Percentiles rank a stretch among this genome's conserved stretches.
phyloP scores from a whole-genome alignment of 2,888 invertebrate species.

The Lithodes maja region DNA sequence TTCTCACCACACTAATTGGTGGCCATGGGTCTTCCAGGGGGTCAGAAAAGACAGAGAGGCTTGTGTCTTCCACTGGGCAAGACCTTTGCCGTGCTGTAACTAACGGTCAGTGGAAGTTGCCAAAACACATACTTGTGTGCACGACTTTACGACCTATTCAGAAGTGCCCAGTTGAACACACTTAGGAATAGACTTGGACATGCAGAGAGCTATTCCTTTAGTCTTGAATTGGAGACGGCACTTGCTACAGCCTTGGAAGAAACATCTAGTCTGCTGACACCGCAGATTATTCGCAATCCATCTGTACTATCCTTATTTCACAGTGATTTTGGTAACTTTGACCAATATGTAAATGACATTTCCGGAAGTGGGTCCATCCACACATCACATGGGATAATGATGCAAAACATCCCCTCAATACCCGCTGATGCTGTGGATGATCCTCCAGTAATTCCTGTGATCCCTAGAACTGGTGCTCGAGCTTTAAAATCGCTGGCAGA shows the following conservation, averaged over 20 bases:
- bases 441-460: neutral
- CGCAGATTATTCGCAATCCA: neutral
- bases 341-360: neutral
- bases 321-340: neutral
- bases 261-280: neutral
- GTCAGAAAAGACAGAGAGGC: too few relatives aligned
- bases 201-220: neutral
- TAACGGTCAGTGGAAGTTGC: slow-evolving; percentile 3
- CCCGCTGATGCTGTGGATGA: too few relatives aligned
- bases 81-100: neutral
- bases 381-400: slow-evolving; percentile 1
- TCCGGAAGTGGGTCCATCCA: neutral
- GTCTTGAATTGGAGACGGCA: slow-evolving; percentile 5
- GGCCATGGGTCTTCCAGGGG: neutral
- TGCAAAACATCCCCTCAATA: too few relatives aligned
- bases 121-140: slow-evolving; percentile 10
- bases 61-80: neutral
- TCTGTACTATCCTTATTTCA: neutral
- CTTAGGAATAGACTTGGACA: neutral
- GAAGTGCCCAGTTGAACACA: neutral
- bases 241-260: neutral
- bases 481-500: neutral
- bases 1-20: too few relatives aligned
- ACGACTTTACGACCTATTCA: slow-evolving; percentile 4
- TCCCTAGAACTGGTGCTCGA: neutral